Percentiles rank a stretch among this genome's conserved stretches.
phyloP scores from a whole-genome alignment of 2,113 vertebrate genomes.

The Dromas ardeola region DNA sequence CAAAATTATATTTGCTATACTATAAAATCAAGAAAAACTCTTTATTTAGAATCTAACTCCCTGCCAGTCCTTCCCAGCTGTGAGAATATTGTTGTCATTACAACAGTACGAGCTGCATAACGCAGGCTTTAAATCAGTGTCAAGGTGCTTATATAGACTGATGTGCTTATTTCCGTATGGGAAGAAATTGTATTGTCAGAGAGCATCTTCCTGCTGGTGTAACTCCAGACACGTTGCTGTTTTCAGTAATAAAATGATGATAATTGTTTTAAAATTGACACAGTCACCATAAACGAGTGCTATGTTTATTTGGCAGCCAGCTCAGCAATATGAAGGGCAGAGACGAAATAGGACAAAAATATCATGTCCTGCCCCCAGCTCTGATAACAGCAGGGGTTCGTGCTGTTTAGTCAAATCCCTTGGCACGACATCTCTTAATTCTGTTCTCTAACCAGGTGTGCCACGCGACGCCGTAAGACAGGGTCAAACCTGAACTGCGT shows the following conservation, averaged over 20 bases:
- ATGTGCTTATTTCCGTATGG: not conserved
- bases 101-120: rapidly evolving
- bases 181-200: not conserved
- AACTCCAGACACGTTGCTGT: not conserved
- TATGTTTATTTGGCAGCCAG: not conserved
- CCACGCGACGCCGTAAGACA: rapidly evolving
- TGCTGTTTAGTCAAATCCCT: not conserved
- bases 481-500: not conserved
- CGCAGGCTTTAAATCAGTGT: not conserved
- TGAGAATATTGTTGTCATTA: not conserved
- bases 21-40: not conserved
- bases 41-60: not conserved
- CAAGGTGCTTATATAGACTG: not conserved
- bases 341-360: not conserved
- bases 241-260: not conserved
- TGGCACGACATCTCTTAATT: not conserved
- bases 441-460: not conserved
- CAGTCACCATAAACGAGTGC: not conserved
- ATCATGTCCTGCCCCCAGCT: not conserved
- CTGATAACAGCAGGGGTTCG: too few relatives aligned
- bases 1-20: not conserved
- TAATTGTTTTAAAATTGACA: not conserved
- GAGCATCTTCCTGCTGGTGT: not conserved
- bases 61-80: not conserved
- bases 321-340: not conserved